Base-by-base conservation (phyloP, 37 sponge, comb jelly and placozoan species). In the Spongilla lacustris region DNA sequence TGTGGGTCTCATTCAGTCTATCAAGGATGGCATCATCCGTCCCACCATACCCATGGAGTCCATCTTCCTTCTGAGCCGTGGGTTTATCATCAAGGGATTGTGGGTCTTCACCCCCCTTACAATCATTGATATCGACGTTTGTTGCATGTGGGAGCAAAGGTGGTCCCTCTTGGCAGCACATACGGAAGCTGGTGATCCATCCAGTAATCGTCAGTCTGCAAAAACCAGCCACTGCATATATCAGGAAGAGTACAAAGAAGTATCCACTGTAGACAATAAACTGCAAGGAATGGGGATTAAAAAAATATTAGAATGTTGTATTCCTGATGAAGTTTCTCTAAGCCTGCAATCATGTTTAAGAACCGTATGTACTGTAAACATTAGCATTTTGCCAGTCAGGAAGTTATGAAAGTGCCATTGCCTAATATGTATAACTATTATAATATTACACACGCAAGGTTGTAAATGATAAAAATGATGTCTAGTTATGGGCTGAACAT, bases 251-350 rank as follows among this genome's bases (percentile, higher is more conserved):
- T 27, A 87, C 50, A 49, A 66, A 87, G 73, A 70, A 87, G 38
- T 87, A 87, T 12, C 73, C 41, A 30, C 87, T 72, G 74, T 80
- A 80, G 27, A 87, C 81, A 24, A 73, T 79, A 50, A 87, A 87
- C 87, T 87, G 78, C 48, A 68, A 0, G n/a, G 71, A n/a, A 72
- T 13, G 73, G 12, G 27, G 29, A 13, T 5, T 19, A 17, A 1
- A 17, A 58, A 58, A 13, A 17, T 58, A 19, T 10, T 1, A 58
- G 11, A 58, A 10, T 19, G 8, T 46, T 46, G 46, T 8, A 10
- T 46, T 46, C 8, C 46, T 46, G 46, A 46, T n/a, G n/a, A n/a
- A n/a, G n/a, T n/a, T n/a, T n/a, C n/a, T n/a, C n/a, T n/a, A n/a
- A n/a, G n/a, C n/a, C n/a, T n/a, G n/a, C n/a, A n/a, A n/a, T n/a